Evolutionary conservation across 2,797 vertebrate species (phyloP).

Genomic region (Anguilla obscura): DNA sequence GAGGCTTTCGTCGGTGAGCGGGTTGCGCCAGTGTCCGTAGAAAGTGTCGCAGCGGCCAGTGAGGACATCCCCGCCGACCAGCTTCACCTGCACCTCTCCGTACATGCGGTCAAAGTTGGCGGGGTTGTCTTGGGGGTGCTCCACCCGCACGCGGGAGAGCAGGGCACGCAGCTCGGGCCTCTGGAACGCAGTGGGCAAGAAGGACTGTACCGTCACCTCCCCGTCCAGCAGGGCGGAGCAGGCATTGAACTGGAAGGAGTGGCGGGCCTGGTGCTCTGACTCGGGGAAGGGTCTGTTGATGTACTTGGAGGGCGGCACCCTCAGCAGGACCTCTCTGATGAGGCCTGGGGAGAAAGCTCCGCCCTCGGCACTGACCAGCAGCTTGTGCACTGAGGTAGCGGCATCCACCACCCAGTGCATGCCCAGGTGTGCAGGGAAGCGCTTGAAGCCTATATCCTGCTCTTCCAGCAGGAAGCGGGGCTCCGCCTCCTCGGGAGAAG

Average conservation of each 20-base stretch:
- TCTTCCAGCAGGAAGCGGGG: conserved; percentile 79
- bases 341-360: conserved; percentile 63
- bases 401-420: conserved; percentile 89
- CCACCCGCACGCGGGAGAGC: conserved; percentile 76
- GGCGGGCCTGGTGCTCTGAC: conserved; percentile 84
- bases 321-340: conserved; percentile 76
- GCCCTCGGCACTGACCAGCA: conserved; percentile 61
- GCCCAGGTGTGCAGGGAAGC: conserved; percentile 84
- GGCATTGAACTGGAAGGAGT: conserved; percentile 89
- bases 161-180: conserved; percentile 73
- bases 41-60: conserved; percentile 82
- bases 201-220: conserved; percentile 76
- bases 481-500: conserved; percentile 47
- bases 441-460: conserved; percentile 86
- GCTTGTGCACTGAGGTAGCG: conserved; percentile 71
- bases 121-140: conserved; percentile 81
- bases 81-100: conserved; percentile 76
- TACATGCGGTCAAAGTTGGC: conserved; percentile 91
- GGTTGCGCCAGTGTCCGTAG: conserved; percentile 90
- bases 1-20: conserved; percentile 79
- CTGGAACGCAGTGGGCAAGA: conserved; percentile 63
- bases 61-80: conserved; percentile 74
- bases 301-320: conserved; percentile 83
- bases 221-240: conserved; percentile 83
- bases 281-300: conserved; percentile 84